A percentile compares a stretch with the other conserved stretches of the same genome.
Conservation (phyloP, 2,797 vertebrate species). For the Lagocephalus sceleratus region DNA sequence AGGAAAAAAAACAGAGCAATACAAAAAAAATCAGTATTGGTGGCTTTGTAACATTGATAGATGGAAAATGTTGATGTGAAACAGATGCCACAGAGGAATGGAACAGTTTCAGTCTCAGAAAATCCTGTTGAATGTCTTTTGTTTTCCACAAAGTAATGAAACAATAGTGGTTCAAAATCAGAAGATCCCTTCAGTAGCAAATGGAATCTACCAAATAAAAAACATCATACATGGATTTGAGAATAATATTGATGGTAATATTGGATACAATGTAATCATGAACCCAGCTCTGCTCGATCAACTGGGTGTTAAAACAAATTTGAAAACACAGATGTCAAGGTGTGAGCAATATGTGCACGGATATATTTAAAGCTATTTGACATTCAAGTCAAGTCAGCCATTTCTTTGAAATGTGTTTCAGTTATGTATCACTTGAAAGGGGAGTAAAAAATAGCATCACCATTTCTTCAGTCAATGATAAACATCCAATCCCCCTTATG, state of each 20-base stretch:
- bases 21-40: background rate
- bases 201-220: too few relatives aligned
- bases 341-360: background rate
- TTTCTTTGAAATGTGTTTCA: background rate
- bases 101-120: background rate
- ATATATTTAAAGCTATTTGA: background rate
- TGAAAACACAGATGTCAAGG: background rate
- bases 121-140: too few relatives aligned
- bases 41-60: too few relatives aligned
- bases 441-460: conserved; percentile 1
- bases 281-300: background rate
- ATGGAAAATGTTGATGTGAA: too few relatives aligned
- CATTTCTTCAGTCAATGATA: conserved; percentile 4
- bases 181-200: background rate
- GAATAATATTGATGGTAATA: background rate
- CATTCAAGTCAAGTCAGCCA: too few relatives aligned
- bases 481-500: background rate
- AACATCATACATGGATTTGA: too few relatives aligned
- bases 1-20: background rate
- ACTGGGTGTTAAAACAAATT: background rate
- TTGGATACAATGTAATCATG: background rate
- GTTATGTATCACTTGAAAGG: background rate
- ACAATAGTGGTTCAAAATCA: background rate
- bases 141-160: too few relatives aligned
- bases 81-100: too few relatives aligned